Evolutionary conservation across 2,797 vertebrate species (phyloP).

Genomic region (Enteromius paludinosus): DNA sequence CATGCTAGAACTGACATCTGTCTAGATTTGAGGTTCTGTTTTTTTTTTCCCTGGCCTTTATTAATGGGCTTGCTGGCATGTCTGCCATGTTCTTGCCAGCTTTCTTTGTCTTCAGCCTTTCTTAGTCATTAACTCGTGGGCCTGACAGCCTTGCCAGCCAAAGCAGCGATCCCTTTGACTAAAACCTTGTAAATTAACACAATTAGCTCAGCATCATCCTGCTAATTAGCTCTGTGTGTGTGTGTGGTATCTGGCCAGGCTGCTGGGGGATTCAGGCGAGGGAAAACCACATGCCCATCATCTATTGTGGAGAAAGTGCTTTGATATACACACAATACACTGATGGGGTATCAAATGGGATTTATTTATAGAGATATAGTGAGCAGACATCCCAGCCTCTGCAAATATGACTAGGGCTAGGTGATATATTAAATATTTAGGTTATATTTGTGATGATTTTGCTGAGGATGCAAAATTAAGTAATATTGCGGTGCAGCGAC

Average conservation of each 20-base stretch:
- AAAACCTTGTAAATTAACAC: conserved; percentile 99
- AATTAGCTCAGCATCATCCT: conserved; percentile 98
- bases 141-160: conserved; percentile 91
- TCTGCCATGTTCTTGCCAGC: conserved; percentile 57
- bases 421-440: not conserved
- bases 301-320: conserved; percentile 81
- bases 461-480: not conserved
- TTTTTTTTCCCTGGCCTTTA: conserved; percentile 54
- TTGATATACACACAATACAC: conserved; percentile 66
- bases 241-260: conserved; percentile 82
- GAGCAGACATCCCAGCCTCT: not conserved
- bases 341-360: conserved; percentile 18
- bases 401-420: not conserved
- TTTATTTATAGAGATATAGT: conserved; percentile 18
- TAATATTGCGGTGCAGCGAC: not conserved
- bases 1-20: conserved; percentile 46
- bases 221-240: conserved; percentile 92
- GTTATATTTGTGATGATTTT: conserved; percentile 1
- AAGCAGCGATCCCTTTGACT: conserved; percentile 94
- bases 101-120: conserved; percentile 88
- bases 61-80: conserved; percentile 56
- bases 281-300: conserved; percentile 85
- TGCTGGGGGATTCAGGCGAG: conserved; percentile 84
- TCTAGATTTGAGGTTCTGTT: conserved; percentile 29
- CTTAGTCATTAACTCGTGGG: conserved; percentile 91